Percentiles rank a stretch among this genome's conserved stretches.
These are phyloP conservation scores for Drosophila lacteicornis DNA, from an alignment of 1,140 invertebrate species.

Conservation along the genomic window DNA sequence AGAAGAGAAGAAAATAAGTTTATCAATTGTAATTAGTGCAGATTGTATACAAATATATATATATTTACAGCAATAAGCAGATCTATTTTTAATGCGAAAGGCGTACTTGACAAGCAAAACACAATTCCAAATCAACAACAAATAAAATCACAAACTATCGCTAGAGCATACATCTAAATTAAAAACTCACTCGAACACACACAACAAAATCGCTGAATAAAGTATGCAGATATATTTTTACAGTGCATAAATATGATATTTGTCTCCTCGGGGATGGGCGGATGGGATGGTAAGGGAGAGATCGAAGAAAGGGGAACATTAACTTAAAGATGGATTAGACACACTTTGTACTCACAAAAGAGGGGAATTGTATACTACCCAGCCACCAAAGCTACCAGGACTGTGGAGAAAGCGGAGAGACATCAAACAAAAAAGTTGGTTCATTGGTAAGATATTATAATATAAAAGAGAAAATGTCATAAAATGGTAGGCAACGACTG, in stretches of 20 bases:
- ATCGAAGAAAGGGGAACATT: too few species aligned
- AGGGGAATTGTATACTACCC: too few species aligned
- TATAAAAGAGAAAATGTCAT: too few species aligned
- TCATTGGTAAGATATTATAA: too few species aligned
- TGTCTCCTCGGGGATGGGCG: background rate
- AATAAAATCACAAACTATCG: constrained; percentile 10
- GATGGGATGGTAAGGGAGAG: background rate
- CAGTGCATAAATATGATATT: constrained; percentile 18
- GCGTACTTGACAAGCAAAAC: constrained; percentile 21
- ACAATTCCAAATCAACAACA: constrained; percentile 32
- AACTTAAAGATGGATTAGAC: too few species aligned
- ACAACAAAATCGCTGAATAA: constrained; percentile 43
- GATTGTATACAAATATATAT: constrained; percentile 42
- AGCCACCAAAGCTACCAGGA: too few species aligned
- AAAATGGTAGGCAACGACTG: too few species aligned
- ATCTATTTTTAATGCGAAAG: constrained; percentile 38
- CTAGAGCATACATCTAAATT: constrained; percentile 34
- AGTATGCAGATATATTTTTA: constrained; percentile 51
- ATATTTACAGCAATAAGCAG: constrained; percentile 43
- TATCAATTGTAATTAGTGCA: constrained; percentile 45
- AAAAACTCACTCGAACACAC: constrained; percentile 24
- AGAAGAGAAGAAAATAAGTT: constrained; percentile 10
- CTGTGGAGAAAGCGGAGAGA: too few species aligned
- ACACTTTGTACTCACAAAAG: too few species aligned
- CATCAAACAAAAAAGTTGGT: too few species aligned